A percentile compares a stretch with the other conserved stretches of the same genome.
Evolutionary conservation across 2,888 invertebrate species (phyloP).

Genomic region (Unio pictorum): DNA sequence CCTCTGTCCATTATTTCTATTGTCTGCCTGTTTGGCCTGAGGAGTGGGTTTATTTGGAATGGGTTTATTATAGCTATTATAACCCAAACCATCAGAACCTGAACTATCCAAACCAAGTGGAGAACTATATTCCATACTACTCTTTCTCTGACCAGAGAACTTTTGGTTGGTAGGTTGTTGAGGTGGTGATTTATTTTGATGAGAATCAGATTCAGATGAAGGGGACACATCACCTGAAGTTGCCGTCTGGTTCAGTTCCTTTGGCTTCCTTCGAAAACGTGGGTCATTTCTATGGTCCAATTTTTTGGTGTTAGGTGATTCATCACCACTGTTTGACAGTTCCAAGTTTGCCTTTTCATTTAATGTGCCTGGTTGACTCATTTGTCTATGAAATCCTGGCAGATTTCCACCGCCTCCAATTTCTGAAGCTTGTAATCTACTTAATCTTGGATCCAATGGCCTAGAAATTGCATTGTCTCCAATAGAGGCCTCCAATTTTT

Average conservation of each 20-base stretch:
- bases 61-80: constrained; percentile 64
- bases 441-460: constrained; percentile 15
- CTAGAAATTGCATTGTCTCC: background rate
- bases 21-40: constrained; percentile 5
- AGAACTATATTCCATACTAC: constrained; percentile 68
- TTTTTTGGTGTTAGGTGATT: constrained; percentile 45
- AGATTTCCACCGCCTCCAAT: constrained; percentile 4
- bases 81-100: constrained; percentile 41
- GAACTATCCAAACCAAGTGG: constrained; percentile 62
- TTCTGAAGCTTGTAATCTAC: constrained; percentile 12
- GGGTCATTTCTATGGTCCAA: constrained; percentile 69
- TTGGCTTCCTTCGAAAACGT: constrained; percentile 62
- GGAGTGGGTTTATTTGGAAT: constrained; percentile 20
- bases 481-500: constrained; percentile 1
- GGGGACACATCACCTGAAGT: constrained; percentile 2
- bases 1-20: constrained; percentile 10
- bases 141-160: constrained; percentile 48
- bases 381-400: constrained; percentile 24
- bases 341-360: constrained; percentile 19
- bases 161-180: background rate
- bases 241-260: constrained; percentile 11
- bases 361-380: constrained; percentile 26
- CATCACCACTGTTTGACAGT: background rate
- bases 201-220: constrained; percentile 1
- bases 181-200: constrained; percentile 4